These are phyloP conservation scores for Napeogenes inachia DNA, from an alignment of 2,888 invertebrate species.

Conservation along the genomic window DNA sequence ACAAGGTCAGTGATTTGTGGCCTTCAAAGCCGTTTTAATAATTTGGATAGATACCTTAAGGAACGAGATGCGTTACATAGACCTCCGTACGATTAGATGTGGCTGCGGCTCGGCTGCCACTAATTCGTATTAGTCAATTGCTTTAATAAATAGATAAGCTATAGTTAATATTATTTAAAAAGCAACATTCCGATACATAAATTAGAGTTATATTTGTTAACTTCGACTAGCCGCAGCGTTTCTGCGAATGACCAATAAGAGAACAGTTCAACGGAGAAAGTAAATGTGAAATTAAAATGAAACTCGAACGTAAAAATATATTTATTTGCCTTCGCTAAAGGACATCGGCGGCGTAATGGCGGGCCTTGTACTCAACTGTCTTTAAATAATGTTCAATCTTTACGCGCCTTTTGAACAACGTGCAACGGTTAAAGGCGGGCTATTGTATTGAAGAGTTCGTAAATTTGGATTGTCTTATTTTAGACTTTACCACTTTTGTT, in stretches of 20 bases:
- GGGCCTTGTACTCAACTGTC: neutral
- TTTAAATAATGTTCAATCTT: slow-evolving; percentile 1
- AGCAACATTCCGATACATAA: neutral
- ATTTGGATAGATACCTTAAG: slow-evolving; percentile 9
- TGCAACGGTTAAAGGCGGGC: neutral
- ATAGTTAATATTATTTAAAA: neutral
- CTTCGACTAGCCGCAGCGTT: slow-evolving; percentile 21
- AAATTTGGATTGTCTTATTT: neutral
- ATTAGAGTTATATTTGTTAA: slow-evolving; percentile 8
- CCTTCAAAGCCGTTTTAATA: slow-evolving; percentile 22
- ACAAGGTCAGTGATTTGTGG: slow-evolving; percentile 40
- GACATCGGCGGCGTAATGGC: slow-evolving; percentile 25
- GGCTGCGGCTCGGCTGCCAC: no score
- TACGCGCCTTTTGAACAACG: neutral
- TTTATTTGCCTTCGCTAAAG: slow-evolving; percentile 31
- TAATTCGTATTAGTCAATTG: no score
- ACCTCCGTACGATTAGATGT: no score
- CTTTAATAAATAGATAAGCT: no score
- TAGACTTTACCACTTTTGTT: no score
- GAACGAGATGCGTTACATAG: neutral
- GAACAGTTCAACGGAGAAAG: slow-evolving; percentile 55
- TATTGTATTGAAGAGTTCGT: neutral
- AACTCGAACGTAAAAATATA: slow-evolving; percentile 39
- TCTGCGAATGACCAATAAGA: slow-evolving; percentile 45
- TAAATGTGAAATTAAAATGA: slow-evolving; percentile 59